Percentiles rank a stretch among this genome's conserved stretches.
These are phyloP conservation scores for Hycleus phaleratus DNA, from an alignment of 1,140 invertebrate species.

Conservation along the genomic window DNA sequence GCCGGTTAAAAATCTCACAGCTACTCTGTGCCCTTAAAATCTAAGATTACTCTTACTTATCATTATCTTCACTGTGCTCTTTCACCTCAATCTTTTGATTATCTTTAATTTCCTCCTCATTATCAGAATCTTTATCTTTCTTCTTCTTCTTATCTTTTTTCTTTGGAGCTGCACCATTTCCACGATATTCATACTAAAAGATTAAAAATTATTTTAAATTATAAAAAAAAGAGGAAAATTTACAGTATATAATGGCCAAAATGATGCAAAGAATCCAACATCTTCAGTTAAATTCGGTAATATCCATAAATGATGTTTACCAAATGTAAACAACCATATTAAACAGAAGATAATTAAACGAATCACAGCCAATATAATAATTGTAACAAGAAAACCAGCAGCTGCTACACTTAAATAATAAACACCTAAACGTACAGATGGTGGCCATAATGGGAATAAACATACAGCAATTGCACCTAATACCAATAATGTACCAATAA, in stretches of 20 bases:
- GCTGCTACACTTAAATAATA: slow-evolving; percentile 95
- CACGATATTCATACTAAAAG: slow-evolving; percentile 69
- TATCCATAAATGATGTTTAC: slow-evolving; percentile 92
- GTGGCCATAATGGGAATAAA: slow-evolving; percentile 96
- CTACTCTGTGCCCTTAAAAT: too few species aligned
- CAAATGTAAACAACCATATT: slow-evolving; percentile 83
- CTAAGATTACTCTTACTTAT: slow-evolving; percentile 3
- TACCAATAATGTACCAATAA: slow-evolving; percentile 86
- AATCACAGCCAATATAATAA: slow-evolving; percentile 81
- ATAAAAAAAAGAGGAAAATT: slow-evolving; percentile 22
- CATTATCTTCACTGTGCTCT: slow-evolving; percentile 1
- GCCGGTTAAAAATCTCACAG: too few species aligned
- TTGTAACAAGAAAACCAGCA: slow-evolving; percentile 88
- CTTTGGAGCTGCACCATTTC: slow-evolving; percentile 44
- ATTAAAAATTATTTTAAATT: slow-evolving; percentile 9
- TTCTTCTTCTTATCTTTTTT: slow-evolving; percentile 73
- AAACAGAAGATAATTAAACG: slow-evolving; percentile 86
- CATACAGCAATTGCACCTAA: slow-evolving; percentile 92
- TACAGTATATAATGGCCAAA: slow-evolving; percentile 94
- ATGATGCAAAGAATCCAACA: slow-evolving; percentile 97
- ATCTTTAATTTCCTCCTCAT: slow-evolving; percentile 51
- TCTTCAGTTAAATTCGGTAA: slow-evolving; percentile 97
- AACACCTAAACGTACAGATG: slow-evolving; percentile 85
- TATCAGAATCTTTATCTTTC: slow-evolving; percentile 68
- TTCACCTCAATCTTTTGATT: slow-evolving; percentile 3